Evolutionary conservation across 2,888 invertebrate genomes (phyloP), one percentile per base, ranked within the genome.

Genomic region (Cyrtodaria siliqua): DNA sequence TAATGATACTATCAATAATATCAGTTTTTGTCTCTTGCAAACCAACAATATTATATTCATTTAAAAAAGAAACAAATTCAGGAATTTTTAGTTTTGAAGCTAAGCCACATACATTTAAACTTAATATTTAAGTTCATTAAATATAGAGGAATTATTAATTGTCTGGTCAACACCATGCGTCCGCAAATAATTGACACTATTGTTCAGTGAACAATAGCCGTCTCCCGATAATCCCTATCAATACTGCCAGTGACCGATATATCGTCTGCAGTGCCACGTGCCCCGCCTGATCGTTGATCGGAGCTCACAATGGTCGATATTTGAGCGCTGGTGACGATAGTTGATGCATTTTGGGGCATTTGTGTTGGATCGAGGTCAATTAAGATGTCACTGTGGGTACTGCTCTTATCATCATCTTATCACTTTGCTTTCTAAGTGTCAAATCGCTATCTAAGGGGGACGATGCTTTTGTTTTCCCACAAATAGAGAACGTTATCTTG

Each of bases 91-190:
- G 16, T 24, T 62, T 62, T 20, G 50, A 29, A 29, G 8, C 27
- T 50, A 62, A 52, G 12, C 62, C 62, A 62, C 62, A 62, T n/a
- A 50, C 62, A 62, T 62, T 62, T 23, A 62, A 38, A n/a, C 20
- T 26, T 24, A 53, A 27, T 2, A 53, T n/a, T 16, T 33, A 8
- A 33, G 33, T 33, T 33, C 33, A 12, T 33, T 33, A 8, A 12
- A 12, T 33, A 12, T 33, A 33, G 4, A 33, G 12, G 33, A 33
- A 33, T 33, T 33, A 12, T 33, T 33, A 8, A 33, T 33, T 33
- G 33, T 33, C 4, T 33, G 33, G 4, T 12, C 33, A 8, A 12
- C 33, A 33, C 12, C 6, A 4, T 12, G 4, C 12, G 12, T 12
- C 12, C 6, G 33, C 12, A 12, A 33, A 33, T 33, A 33, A 33